phyloP scores from a whole-genome alignment of 2,113 vertebrate species.

The Aldabrachelys gigantea region DNA sequence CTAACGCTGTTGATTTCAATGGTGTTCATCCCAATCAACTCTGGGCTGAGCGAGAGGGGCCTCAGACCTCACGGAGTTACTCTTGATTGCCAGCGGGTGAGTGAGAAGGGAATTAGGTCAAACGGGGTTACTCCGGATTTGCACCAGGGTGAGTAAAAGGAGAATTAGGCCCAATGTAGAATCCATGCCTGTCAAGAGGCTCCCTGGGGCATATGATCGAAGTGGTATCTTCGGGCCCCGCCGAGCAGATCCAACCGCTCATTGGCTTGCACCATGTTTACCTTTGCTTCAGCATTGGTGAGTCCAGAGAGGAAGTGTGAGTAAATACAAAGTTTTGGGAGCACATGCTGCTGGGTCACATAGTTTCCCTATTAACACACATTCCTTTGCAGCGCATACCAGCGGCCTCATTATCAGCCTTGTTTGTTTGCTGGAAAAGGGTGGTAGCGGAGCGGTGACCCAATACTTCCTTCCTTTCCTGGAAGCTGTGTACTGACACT shows the following conservation, averaged over 20 bases:
- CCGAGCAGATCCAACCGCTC: not conserved
- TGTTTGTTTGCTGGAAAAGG: conserved; percentile 69
- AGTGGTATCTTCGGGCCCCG: not conserved
- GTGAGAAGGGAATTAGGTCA: not conserved
- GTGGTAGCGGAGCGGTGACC: conserved; percentile 58
- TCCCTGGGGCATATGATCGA: not conserved
- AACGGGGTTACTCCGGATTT: not conserved
- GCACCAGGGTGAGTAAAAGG: not conserved
- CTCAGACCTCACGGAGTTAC: not conserved
- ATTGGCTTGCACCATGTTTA: not conserved
- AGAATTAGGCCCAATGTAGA: not conserved
- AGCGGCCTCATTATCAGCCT: conserved; percentile 9
- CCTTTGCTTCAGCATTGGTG: not conserved
- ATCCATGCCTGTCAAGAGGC: not conserved
- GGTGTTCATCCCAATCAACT: not conserved
- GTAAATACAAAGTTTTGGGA: not conserved
- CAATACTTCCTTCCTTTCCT: conserved; percentile 78
- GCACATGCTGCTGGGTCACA: not conserved
- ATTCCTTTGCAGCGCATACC: not conserved
- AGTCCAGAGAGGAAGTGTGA: not conserved
- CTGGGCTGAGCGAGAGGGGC: not conserved
- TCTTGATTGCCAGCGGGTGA: not conserved
- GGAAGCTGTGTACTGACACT: conserved; percentile 52
- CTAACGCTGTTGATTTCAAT: not conserved
- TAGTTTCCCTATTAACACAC: not conserved